Evolutionary conservation across 2,797 vertebrate species (phyloP), one percentile per base, ranked within the genome.

Genomic region (Phataginus tetradactyla): DNA sequence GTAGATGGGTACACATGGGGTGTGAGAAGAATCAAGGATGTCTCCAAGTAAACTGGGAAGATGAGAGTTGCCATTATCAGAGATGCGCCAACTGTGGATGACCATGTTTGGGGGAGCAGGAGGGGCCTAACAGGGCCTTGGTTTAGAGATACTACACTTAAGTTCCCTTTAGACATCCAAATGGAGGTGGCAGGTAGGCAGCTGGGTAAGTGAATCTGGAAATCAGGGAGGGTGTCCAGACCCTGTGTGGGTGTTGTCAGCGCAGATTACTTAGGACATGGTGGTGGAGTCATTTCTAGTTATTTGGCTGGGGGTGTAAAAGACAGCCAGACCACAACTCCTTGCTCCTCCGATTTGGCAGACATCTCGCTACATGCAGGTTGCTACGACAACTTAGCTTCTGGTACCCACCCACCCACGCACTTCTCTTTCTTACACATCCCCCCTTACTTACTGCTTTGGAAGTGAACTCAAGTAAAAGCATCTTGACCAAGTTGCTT

Each of bases 71-170:
- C 9, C 42, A 14, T 37, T 27, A 32, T n/a, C 45, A 39, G 29
- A 29, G 32, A 66, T 7, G 57, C 59, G 20, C 59, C 1, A 0
- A 39, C 25, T 0, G 25, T 0, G 12, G 37, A 4, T n/a, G 34
- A 17, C 7, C 34, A 32, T 1, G 37, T 75, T 75, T 75, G 25
- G 23, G 23, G 34, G 37, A 1, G 3, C n/a, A 45, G 37, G 20
- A 51, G 34, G n/a, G 51, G 69, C 23, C 8, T 3, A 51, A 39
- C 13, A 7, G 15, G 17, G 53, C 45, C n/a, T 71, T 34, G 17
- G 34, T 45, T 51, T 57, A 25, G 57, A 78, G 63, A 29, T 11
- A 21, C 0, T 83, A 64, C 69, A 64, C 53, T 45, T 49, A 32
- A 74, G 78, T 64, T 71, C n/a, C 59, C 53, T 32, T 85, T 53